Evolutionary conservation across 2,113 vertebrate genomes (phyloP).

Genomic region (Parus major): DNA sequence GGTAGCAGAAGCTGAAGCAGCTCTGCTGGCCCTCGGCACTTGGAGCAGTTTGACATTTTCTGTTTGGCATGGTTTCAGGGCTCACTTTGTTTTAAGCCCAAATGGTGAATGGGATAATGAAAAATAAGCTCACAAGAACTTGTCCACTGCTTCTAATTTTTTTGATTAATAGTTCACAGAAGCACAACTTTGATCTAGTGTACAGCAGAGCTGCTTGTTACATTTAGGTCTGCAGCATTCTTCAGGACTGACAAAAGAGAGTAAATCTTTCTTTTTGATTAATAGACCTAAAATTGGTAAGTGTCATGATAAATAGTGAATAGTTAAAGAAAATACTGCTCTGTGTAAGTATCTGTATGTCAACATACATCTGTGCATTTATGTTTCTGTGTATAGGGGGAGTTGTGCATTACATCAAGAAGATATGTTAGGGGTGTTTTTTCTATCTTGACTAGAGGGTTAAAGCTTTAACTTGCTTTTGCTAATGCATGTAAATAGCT

Average conservation of each 20-base stretch:
- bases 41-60: conserved; percentile 52
- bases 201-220: conserved; percentile 17
- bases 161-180: conserved; percentile 44
- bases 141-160: conserved; percentile 55
- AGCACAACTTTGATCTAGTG: conserved; percentile 53
- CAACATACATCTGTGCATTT: neutral
- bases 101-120: neutral
- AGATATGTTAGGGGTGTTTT: neutral
- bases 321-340: neutral
- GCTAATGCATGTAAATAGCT: conserved; percentile 44
- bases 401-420: neutral
- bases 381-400: neutral
- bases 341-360: neutral
- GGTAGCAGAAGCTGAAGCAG: conserved; percentile 35
- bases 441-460: conserved; percentile 17
- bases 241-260: neutral
- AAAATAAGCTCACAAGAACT: conserved; percentile 59
- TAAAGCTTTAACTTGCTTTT: conserved; percentile 24
- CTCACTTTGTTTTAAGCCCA: conserved; percentile 28
- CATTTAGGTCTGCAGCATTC: neutral
- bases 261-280: conserved; percentile 11
- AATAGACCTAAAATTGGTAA: conserved; percentile 42
- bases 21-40: conserved; percentile 14
- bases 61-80: conserved; percentile 39
- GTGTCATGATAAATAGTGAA: neutral